Evolutionary conservation across 2,888 invertebrate species (phyloP).

Genomic region (Eupithecia dodoneata): DNA sequence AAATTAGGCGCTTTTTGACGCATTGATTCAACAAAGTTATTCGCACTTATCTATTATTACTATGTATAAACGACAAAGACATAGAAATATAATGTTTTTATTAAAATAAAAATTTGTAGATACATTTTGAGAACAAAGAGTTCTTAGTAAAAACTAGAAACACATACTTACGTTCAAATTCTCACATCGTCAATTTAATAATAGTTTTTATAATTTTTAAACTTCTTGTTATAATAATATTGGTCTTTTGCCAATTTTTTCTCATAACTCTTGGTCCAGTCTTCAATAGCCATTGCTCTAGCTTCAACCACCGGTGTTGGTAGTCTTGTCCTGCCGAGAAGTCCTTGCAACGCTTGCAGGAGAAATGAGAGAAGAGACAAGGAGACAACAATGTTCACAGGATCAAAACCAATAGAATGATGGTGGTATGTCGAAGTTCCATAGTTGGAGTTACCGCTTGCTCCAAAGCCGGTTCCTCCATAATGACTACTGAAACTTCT

Average conservation of each 20-base stretch:
- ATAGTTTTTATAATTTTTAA: slow-evolving; percentile 55
- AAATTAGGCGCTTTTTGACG: not conserved
- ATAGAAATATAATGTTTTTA: not conserved
- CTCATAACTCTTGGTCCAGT: slow-evolving; percentile 64
- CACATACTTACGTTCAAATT: not conserved
- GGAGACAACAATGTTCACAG: slow-evolving; percentile 78
- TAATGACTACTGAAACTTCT: slow-evolving; percentile 70
- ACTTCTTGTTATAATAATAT: slow-evolving; percentile 63
- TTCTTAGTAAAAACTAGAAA: not conserved
- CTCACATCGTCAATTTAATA: slow-evolving; percentile 30
- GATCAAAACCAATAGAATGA: slow-evolving; percentile 81
- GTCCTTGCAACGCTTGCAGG: slow-evolving; percentile 76
- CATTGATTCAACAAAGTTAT: not conserved
- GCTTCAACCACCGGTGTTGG: slow-evolving; percentile 75
- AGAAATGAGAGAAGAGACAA: slow-evolving; percentile 77
- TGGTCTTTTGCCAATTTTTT: slow-evolving; percentile 56
- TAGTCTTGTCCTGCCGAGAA: slow-evolving; percentile 66
- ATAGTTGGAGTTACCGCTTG: slow-evolving; percentile 64
- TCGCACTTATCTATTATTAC: not conserved
- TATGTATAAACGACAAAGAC: not conserved
- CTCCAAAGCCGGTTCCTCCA: slow-evolving; percentile 66
- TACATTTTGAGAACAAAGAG: not conserved
- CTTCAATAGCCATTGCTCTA: slow-evolving; percentile 57
- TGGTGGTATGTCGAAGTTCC: slow-evolving; percentile 72
- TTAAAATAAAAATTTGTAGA: not conserved